Evolutionary conservation across 2,888 invertebrate species (phyloP).

Genomic region (Mesorhabditis spiculigera): DNA sequence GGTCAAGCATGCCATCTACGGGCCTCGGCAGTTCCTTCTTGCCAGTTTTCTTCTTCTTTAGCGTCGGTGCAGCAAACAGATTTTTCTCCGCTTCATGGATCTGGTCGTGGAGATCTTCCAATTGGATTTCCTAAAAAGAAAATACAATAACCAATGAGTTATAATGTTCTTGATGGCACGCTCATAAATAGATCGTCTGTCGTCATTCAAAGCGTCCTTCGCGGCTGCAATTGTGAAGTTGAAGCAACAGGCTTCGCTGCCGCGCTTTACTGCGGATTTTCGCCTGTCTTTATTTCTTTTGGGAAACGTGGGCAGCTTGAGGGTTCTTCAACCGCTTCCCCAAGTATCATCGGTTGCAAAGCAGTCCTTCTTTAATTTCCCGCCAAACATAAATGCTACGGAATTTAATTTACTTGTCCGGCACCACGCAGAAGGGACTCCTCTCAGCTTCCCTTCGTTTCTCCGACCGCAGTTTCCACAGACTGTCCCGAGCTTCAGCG

Average conservation of each 20-base stretch:
- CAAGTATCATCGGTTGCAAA: not conserved
- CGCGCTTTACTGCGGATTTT: not conserved
- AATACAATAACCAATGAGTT: not conserved
- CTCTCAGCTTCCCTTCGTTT: constrained; percentile 27
- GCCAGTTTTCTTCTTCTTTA: constrained; percentile 18
- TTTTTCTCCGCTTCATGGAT: constrained; percentile 14
- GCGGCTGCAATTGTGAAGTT: not conserved
- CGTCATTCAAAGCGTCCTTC: not conserved
- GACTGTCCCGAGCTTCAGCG: constrained; percentile 18
- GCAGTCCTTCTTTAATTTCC: not conserved
- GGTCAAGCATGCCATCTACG: constrained; percentile 21
- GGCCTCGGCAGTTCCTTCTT: constrained; percentile 8
- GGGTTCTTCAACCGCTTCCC: not conserved
- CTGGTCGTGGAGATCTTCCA: constrained; percentile 9
- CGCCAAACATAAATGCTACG: not conserved
- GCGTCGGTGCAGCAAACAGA: constrained; percentile 17
- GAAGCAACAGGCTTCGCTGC: no score
- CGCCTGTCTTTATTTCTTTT: not conserved
- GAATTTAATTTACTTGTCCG: constrained; percentile 8
- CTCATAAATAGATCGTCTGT: not conserved
- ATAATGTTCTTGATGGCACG: not conserved
- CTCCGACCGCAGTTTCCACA: constrained; percentile 30
- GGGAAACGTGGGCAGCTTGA: not conserved
- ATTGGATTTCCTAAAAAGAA: not conserved
- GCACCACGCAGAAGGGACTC: constrained; percentile 13